These are phyloP conservation scores for Brachionus manjavacas DNA, from an alignment of 1,140 invertebrate genomes.

Conservation along the genomic window DNA sequence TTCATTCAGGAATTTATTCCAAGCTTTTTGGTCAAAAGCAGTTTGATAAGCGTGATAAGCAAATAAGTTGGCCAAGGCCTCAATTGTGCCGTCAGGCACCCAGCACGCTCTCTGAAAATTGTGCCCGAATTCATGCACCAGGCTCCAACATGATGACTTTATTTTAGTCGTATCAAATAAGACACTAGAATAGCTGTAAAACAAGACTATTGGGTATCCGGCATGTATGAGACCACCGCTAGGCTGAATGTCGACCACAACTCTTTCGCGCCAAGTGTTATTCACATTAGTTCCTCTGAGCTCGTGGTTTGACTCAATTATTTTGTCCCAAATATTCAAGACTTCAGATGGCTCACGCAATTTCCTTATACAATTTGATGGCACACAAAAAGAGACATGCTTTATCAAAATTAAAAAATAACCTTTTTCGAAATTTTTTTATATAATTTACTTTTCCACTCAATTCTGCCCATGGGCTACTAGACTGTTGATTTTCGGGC, in stretches of 20 bases:
- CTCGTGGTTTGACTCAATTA: conserved; percentile 43
- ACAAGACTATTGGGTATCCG: conserved; percentile 46
- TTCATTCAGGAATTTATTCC: conserved; percentile 44
- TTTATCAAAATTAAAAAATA: conserved; percentile 29
- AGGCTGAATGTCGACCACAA: conserved; percentile 45
- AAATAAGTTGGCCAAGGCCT: conserved; percentile 47
- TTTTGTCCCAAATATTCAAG: conserved; percentile 44
- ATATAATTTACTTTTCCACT: conserved; percentile 30
- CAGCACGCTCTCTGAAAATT: conserved; percentile 45
- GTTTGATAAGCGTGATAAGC: conserved; percentile 46
- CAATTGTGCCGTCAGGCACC: conserved; percentile 45
- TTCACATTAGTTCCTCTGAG: conserved; percentile 44
- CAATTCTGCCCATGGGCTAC: conserved; percentile 10
- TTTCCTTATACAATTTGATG: conserved; percentile 43
- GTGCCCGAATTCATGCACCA: conserved; percentile 47
- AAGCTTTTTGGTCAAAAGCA: conserved; percentile 43
- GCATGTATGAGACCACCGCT: conserved; percentile 45
- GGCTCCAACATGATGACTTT: conserved; percentile 43
- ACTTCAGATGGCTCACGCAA: conserved; percentile 42
- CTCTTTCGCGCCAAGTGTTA: conserved; percentile 41
- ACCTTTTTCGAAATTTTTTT: not conserved
- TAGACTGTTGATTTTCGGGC: not conserved
- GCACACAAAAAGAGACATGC: conserved; percentile 45
- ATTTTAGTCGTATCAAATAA: not conserved
- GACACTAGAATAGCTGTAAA: not conserved